A percentile compares a stretch with the other conserved stretches of the same genome.
These are phyloP conservation scores for Slavum lentiscoides DNA, from an alignment of 2,888 invertebrate species.

Conservation along the genomic window DNA sequence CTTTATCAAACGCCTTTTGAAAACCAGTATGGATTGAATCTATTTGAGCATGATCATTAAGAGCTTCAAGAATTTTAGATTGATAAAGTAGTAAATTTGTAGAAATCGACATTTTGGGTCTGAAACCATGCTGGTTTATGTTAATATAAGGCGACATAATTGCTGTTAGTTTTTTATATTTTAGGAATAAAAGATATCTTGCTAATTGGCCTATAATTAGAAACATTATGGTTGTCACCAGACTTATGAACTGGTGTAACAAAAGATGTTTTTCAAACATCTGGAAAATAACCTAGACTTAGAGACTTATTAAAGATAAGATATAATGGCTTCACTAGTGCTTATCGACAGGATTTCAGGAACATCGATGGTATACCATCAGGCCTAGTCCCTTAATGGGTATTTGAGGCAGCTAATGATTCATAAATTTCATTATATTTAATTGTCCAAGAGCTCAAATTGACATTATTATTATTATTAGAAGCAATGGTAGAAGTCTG, in stretches of 20 bases:
- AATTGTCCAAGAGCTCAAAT: constrained; percentile 7
- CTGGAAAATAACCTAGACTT: constrained; percentile 8
- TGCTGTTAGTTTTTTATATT: constrained; percentile 13
- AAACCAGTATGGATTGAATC: constrained; percentile 27
- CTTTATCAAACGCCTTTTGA: constrained; percentile 23
- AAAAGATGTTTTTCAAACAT: constrained; percentile 15
- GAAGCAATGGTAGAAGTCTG: not conserved
- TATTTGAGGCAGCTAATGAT: constrained; percentile 7
- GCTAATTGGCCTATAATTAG: not conserved
- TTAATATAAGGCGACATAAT: not conserved
- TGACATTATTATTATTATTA: not conserved
- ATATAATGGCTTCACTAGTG: not conserved
- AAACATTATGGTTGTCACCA: not conserved
- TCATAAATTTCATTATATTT: not conserved
- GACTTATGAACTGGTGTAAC: constrained; percentile 5
- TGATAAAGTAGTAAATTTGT: constrained; percentile 12
- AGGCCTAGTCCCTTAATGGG: not conserved
- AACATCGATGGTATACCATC: constrained; percentile 17
- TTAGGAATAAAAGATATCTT: not conserved
- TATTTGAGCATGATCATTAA: constrained; percentile 1
- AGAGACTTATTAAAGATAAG: constrained; percentile 5
- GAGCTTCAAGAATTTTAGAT: constrained; percentile 8
- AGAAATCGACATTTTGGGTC: constrained; percentile 4
- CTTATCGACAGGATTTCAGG: constrained; percentile 1
- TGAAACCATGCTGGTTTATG: constrained; percentile 16